A percentile compares a stretch with the other conserved stretches of the same genome.
Conservation (phyloP, 2,113 vertebrate species). For the Phoenicopterus ruber region DNA sequence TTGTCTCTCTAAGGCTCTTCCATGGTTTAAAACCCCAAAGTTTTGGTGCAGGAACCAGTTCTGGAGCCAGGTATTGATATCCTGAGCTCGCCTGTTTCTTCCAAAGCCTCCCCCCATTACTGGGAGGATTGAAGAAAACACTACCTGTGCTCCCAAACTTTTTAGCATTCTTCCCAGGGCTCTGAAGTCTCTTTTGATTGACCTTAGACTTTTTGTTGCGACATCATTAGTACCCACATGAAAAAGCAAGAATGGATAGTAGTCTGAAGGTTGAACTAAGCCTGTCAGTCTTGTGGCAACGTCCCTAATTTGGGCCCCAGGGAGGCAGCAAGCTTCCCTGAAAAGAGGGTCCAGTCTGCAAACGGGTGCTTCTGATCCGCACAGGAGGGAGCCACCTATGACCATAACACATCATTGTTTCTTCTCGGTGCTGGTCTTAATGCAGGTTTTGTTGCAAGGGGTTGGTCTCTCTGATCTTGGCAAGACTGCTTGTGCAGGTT, state of each 20-base stretch:
- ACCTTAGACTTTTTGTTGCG: not conserved
- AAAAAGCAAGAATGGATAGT: not conserved
- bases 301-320: not conserved
- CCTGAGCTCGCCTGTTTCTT: not conserved
- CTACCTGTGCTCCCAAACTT: not conserved
- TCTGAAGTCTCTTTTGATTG: not conserved
- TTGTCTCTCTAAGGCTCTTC: not conserved
- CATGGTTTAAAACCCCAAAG: not conserved
- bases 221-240: not conserved
- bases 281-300: not conserved
- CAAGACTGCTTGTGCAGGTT: not conserved
- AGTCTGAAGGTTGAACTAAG: not conserved
- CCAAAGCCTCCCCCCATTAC: not conserved
- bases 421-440: not conserved
- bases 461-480: not conserved
- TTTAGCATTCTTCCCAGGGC: not conserved
- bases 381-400: not conserved
- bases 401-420: not conserved
- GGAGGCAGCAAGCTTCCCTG: not conserved
- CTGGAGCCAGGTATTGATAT: not conserved
- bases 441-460: not conserved
- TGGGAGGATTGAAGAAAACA: not conserved
- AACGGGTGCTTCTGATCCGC: not conserved
- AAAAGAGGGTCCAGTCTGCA: not conserved
- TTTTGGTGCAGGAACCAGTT: not conserved